Evolutionary conservation across 1,140 invertebrate species (phyloP).

Genomic region (Melipona quadrifasciata): DNA sequence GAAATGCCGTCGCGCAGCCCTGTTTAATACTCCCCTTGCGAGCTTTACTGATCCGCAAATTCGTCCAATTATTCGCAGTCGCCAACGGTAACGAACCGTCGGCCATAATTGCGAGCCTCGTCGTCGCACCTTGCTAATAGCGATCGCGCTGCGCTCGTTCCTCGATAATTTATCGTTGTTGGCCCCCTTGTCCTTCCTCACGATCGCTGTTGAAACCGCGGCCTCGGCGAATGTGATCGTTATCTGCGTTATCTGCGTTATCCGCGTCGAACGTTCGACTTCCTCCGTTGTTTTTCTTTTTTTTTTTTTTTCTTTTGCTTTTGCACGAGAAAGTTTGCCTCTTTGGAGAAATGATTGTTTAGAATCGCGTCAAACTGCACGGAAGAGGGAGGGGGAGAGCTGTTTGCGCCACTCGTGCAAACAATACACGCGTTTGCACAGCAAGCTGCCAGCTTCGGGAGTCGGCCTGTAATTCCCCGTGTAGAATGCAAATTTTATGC

Average conservation of each 20-base stretch:
- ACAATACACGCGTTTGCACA: conserved; percentile 13
- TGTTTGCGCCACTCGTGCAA: not conserved
- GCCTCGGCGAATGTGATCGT: no score
- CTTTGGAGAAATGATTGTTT: no score
- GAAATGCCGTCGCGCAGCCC: not conserved
- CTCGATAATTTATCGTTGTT: conserved; percentile 35
- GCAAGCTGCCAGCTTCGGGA: not conserved
- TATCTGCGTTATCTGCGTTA: no score
- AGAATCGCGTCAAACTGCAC: not conserved
- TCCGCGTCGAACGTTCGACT: no score
- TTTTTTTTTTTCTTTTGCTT: no score
- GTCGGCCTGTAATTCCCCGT: conserved; percentile 6
- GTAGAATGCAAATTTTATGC: conserved; percentile 48
- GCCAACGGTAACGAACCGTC: conserved; percentile 49
- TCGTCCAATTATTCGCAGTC: conserved; percentile 50
- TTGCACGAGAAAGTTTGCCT: not conserved
- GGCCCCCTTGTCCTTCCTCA: not conserved
- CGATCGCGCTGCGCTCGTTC: conserved; percentile 50
- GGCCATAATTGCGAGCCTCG: conserved; percentile 41
- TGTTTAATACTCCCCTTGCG: conserved; percentile 38
- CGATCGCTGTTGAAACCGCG: not conserved
- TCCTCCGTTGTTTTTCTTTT: not conserved
- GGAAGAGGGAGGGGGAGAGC: no score
- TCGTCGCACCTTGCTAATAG: conserved; percentile 38
- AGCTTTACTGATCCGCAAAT: conserved; percentile 52